Base-by-base conservation (phyloP, 1,140 invertebrate species). In the Leptestheria dahalacensis region DNA sequence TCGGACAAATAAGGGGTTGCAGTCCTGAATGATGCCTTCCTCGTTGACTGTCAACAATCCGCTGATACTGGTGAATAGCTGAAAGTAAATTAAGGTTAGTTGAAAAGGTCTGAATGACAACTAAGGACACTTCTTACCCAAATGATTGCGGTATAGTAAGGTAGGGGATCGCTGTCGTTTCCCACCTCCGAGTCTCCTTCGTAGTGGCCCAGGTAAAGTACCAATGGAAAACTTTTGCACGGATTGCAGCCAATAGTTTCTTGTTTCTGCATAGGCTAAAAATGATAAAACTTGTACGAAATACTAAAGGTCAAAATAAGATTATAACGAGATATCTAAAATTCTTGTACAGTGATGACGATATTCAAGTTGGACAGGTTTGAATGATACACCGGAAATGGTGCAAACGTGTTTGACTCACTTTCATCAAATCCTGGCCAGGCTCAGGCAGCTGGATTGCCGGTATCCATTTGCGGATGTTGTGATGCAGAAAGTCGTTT, bases 1-100 rank as follows among this genome's bases (percentile, higher is more conserved):
- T 66, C 77, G 75, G 0, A 80, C 75, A 65, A 84, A 83, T 65
- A 81, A 79, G 63, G 81, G 77, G 67, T 84, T 84, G 62, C 80
- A 80, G 12, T 78, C 79, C 15, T 79, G 76, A 55, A 84, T 79
- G n/a, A 73, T 72, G 4, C 78, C 79, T 60, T 74, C 70, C 10
- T 80, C 78, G 58, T 78, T 75, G 1, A 83, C 73, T 11, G 82
- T 80, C 20, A 84, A 74, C n/a, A 84, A 68, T 12, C 82, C 82
- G 67, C 79, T 82, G 51, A 84, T 79, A 65, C 82, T 83, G 62
- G 78, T 78, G 63, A 81, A 83, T 6, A 83, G 70, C 71, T 72
- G 72, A 4, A 41, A 41, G n/a, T n/a, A n/a, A n/a, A n/a, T n/a
- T n/a, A n/a, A n/a, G n/a, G n/a, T n/a, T n/a, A n/a, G n/a, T n/a